These are phyloP conservation scores for Caenorhabditis becei DNA, from an alignment of 2,888 invertebrate species.

Conservation along the genomic window DNA sequence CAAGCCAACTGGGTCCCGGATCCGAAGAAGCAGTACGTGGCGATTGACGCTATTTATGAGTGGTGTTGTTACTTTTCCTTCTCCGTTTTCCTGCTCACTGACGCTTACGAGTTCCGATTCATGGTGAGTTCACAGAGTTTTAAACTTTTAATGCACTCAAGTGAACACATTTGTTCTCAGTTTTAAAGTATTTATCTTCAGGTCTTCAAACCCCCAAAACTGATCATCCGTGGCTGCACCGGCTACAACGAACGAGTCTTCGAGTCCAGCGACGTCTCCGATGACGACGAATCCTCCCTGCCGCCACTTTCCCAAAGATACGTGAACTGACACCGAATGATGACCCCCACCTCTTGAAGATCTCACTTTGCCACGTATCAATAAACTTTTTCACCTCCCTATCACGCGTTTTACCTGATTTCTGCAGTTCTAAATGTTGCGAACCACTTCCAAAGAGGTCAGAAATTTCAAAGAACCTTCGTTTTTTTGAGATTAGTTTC, in stretches of 20 bases:
- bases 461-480: not conserved
- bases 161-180: too few relatives aligned
- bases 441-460: not conserved
- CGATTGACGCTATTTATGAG: slow-evolving; percentile 57
- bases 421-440: not conserved
- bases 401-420: not conserved
- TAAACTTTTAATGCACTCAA: too few relatives aligned
- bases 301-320: slow-evolving; percentile 42
- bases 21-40: slow-evolving; percentile 30
- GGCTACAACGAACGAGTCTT: slow-evolving; percentile 51
- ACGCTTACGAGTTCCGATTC: slow-evolving; percentile 55
- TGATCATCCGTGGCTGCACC: slow-evolving; percentile 53
- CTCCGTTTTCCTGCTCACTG: slow-evolving; percentile 51
- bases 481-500: too few relatives aligned
- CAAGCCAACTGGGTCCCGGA: slow-evolving; percentile 52
- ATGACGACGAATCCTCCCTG: slow-evolving; percentile 33
- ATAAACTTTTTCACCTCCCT: not conserved
- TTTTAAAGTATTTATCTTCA: too few relatives aligned
- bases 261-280: slow-evolving; percentile 42
- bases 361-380: slow-evolving; percentile 5
- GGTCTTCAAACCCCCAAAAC: slow-evolving; percentile 47
- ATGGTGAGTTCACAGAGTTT: slow-evolving; percentile 15
- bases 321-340: too few relatives aligned
- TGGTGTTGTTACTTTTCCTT: slow-evolving; percentile 61
- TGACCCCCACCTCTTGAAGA: not conserved